Base-by-base conservation (phyloP, 2,888 invertebrate species). In the Andrena chrysosceles region DNA sequence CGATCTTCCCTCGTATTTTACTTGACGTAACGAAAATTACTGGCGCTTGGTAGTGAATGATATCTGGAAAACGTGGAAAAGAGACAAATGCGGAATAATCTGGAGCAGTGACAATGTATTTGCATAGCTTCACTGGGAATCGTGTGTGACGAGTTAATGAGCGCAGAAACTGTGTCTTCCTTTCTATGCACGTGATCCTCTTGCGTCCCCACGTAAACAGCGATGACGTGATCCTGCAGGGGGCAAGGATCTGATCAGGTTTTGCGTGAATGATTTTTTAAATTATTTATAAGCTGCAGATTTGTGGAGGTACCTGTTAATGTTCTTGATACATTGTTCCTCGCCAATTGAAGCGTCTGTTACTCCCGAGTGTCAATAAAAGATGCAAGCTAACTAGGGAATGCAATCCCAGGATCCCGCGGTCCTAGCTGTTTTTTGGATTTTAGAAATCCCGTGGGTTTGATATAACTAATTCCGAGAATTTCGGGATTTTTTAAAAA, bases 11-110 rank as follows among this genome's bases (percentile, higher is more conserved):
- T 69, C 33, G 52, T 54, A 35, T 77, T 81, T 84, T 85, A 85
- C 80, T 88, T 74, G 76, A 81, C 77, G 79, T 76, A 83, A 87
- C 49, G 74, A 62, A 78, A 67, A 86, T 80, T 73, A 70, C 54
- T 48, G 0, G 31, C 70, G 29, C 6, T 33, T 59, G 2, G 20
- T 26, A 20, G n/a, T 16, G 35, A 35, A 26, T 20, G 10, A 52
- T 7, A 20, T 10, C 29, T 1, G 52, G 6, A 7, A 56, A n/a
- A 26, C 8, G 16, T 48, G 56, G 4, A 26, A 60, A 62, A 10
- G 13, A 16, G 26, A n/a, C 20, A 4, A 42, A 63, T 20, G 23
- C 1, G 10, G 10, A 26, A 26, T 23, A 56, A 33, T 56, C 26
- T 63, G 8, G 16, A 48, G 4, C 48, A 26, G 5, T 49, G 20